phyloP scores from a whole-genome alignment of 1,140 invertebrate species.

The Nymphalis io region DNA sequence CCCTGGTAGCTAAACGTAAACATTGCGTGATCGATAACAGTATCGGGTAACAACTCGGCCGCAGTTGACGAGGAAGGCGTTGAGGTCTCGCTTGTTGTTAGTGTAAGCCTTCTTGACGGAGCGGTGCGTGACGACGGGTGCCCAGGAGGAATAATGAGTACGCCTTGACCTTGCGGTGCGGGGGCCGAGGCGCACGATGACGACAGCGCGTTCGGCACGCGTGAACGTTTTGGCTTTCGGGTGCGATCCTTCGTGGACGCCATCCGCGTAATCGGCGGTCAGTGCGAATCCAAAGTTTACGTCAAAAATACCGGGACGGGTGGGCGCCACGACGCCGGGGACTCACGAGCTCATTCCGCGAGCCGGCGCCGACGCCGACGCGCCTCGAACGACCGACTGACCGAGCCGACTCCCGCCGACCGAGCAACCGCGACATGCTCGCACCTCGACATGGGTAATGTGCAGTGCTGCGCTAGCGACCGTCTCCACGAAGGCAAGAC shows the following conservation, averaged over 20 bases:
- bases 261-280: slow-evolving; percentile 77
- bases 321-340: slow-evolving; percentile 65
- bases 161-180: slow-evolving; percentile 77
- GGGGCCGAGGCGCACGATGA: slow-evolving; percentile 68
- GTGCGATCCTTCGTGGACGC: slow-evolving; percentile 76
- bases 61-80: slow-evolving; percentile 20
- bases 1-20: slow-evolving; percentile 74
- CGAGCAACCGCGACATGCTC: slow-evolving; percentile 75
- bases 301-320: slow-evolving; percentile 72
- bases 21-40: slow-evolving; percentile 70
- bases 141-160: slow-evolving; percentile 64
- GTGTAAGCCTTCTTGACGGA: slow-evolving; percentile 6
- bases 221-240: slow-evolving; percentile 75
- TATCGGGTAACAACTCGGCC: slow-evolving; percentile 17
- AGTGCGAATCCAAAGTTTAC: slow-evolving; percentile 64
- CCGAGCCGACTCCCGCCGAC: slow-evolving; percentile 67
- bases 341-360: slow-evolving; percentile 70
- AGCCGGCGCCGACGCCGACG: slow-evolving; percentile 76
- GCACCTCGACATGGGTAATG: slow-evolving; percentile 76
- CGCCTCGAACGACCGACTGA: slow-evolving; percentile 78
- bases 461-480: slow-evolving; percentile 78
- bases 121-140: slow-evolving; percentile 11
- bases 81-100: slow-evolving; percentile 7
- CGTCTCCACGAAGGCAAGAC: slow-evolving; percentile 64
- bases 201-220: slow-evolving; percentile 74